Evolutionary conservation across 2,113 vertebrate species (phyloP), one percentile per base, ranked within the genome.

Genomic region (Clarias batrachus): DNA sequence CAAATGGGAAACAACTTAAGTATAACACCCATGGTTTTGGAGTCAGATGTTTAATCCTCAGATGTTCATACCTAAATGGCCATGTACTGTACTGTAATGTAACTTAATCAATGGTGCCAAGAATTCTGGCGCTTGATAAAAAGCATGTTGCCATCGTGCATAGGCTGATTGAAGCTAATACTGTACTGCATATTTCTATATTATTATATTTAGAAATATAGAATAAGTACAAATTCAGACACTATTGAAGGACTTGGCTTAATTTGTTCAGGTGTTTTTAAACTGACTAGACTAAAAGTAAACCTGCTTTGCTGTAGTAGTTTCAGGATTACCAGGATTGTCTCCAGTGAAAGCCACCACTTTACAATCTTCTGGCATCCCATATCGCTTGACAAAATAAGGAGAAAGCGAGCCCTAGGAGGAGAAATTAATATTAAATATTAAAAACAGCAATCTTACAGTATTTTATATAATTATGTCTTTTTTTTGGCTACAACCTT

Each of bases 321-420:
- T 30, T 68, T 82, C 71, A 17, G 7, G n/a, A 93, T 94, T 91
- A 98, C 98, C 98, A 91, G 97, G 97, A 89, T 99, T 99, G 93
- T 99, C 97, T 88, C 98, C 98, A 8, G 97, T 99, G 92, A 99
- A 99, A 3, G 97, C 94, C 83, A 97, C 94, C 86, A 99, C 94
- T 83, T 93, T 92, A 93, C 98, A 99, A 86, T 89, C 91, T 10
- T 93, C 90, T 10, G 91, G 91, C 91, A 99, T 98, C 25, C 97
- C 96, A 1, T 94, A 97, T 52, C 96, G 96, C 17, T 91, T 93
- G 37, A 94, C 89, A 0, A 94, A 95, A 93, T 98, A 98, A 25
- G 95, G 84, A 78, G 96, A 97, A 87, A 99, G 79, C 0, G 92
- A 30, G 10, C 97, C 98, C 98, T 99, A 89, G 4, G 63, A n/a